Conservation (phyloP, 2,888 invertebrate genomes). For the Polymixis flavicincta region DNA sequence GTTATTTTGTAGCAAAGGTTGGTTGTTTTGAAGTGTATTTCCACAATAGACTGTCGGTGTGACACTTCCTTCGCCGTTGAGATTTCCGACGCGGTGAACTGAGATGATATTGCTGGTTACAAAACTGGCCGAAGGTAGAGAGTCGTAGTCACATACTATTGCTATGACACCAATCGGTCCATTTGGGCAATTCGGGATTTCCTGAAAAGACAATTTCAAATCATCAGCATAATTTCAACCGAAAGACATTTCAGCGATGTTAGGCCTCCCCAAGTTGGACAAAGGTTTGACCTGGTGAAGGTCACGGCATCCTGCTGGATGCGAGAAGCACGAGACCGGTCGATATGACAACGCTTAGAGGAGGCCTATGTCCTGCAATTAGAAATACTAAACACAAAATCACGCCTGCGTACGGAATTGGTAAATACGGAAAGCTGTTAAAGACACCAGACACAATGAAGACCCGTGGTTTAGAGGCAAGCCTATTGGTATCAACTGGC, state of each 20-base stretch:
- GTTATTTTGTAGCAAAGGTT: conserved; percentile 9
- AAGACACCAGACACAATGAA: no score
- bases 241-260: background rate
- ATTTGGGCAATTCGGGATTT: conserved; percentile 4
- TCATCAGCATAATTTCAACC: background rate
- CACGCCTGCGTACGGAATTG: background rate
- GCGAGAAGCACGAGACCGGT: background rate
- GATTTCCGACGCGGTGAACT: conserved; percentile 5
- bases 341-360: background rate
- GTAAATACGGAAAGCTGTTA: background rate
- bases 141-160: conserved; percentile 10
- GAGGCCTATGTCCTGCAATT: background rate
- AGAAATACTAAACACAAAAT: background rate
- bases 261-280: background rate
- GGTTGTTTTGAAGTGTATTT: background rate
- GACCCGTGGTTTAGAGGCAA: background rate
- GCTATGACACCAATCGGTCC: background rate
- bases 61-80: background rate
- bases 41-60: conserved; percentile 6
- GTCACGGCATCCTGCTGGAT: background rate
- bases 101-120: background rate
- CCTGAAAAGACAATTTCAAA: conserved; percentile 5
- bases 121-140: background rate
- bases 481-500: background rate
- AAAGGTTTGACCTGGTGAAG: background rate